Percentiles rank a stretch among this genome's conserved stretches.
phyloP scores from a whole-genome alignment of 2,888 invertebrate genomes.

The Ichneumon xanthorius region DNA sequence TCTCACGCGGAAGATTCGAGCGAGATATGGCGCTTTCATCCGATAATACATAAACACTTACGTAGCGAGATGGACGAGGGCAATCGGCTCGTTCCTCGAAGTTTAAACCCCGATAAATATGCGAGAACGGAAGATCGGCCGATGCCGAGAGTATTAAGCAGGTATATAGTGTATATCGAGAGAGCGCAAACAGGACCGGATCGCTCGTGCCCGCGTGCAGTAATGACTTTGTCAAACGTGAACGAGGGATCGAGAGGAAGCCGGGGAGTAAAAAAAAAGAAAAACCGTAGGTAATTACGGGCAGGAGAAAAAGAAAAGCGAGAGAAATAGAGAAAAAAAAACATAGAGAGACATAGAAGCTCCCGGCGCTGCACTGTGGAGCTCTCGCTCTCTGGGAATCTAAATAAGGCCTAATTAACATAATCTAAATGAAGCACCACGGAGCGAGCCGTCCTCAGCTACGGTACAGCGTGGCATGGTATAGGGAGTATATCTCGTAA shows the following conservation, averaged over 20 bases:
- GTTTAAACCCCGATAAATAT: slow-evolving; percentile 52
- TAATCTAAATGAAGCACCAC: slow-evolving; percentile 73
- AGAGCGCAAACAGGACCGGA: slow-evolving; percentile 36
- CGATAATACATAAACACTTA: slow-evolving; percentile 13
- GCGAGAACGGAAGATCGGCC: slow-evolving; percentile 38
- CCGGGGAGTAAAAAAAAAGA: slow-evolving; percentile 44
- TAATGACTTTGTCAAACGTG: slow-evolving; percentile 72
- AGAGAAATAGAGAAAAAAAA: slow-evolving; percentile 17
- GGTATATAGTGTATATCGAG: slow-evolving; percentile 13
- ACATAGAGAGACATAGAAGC: slow-evolving; percentile 19
- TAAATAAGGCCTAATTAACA: slow-evolving; percentile 75
- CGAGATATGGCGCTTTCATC: slow-evolving; percentile 9
- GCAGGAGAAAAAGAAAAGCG: slow-evolving; percentile 31
- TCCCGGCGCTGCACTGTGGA: slow-evolving; percentile 47
- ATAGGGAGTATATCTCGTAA: slow-evolving; percentile 55
- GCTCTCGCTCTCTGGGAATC: slow-evolving; percentile 65
- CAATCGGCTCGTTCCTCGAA: slow-evolving; percentile 35
- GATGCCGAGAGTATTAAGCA: slow-evolving; percentile 27
- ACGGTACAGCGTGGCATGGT: slow-evolving; percentile 19
- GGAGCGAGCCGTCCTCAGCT: slow-evolving; percentile 58
- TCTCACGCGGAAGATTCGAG: not conserved
- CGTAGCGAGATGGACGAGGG: slow-evolving; percentile 22
- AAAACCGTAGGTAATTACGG: slow-evolving; percentile 67
- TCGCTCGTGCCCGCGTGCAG: slow-evolving; percentile 49
- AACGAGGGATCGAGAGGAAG: slow-evolving; percentile 38